phyloP scores from a whole-genome alignment of 2,888 invertebrate species.

The Melangyna quadrimaculata region DNA sequence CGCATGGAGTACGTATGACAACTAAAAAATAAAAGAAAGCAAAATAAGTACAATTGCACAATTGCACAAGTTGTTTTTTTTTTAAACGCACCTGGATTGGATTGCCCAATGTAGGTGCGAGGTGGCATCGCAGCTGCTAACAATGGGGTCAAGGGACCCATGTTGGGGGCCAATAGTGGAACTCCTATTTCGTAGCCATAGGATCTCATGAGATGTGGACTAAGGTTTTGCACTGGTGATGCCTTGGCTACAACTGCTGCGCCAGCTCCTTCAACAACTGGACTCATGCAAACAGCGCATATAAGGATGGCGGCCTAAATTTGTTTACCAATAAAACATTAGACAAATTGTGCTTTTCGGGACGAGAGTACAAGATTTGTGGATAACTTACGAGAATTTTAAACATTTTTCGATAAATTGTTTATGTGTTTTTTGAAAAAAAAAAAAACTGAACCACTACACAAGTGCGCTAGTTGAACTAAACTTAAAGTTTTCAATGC shows the following conservation, averaged over 20 bases:
- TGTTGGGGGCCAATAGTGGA: slow-evolving; percentile 75
- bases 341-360: not conserved
- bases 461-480: slow-evolving; percentile 43
- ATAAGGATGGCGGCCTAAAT: slow-evolving; percentile 47
- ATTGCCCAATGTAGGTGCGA: slow-evolving; percentile 77
- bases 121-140: slow-evolving; percentile 78
- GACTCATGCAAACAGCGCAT: slow-evolving; percentile 48
- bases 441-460: slow-evolving; percentile 31
- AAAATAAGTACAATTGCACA: slow-evolving; percentile 1
- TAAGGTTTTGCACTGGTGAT: slow-evolving; percentile 73
- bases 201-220: slow-evolving; percentile 74
- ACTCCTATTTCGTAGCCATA: slow-evolving; percentile 76
- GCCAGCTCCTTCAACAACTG: not conserved
- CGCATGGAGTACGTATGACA: not conserved
- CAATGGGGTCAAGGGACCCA: slow-evolving; percentile 75
- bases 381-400: slow-evolving; percentile 54
- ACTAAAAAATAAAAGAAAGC: slow-evolving; percentile 34
- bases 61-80: not conserved
- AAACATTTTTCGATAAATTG: slow-evolving; percentile 36
- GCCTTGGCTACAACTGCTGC: slow-evolving; percentile 77
- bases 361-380: not conserved
- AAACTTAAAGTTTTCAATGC: slow-evolving; percentile 15
- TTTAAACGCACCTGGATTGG: slow-evolving; percentile 78
- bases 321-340: not conserved
- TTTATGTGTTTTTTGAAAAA: not conserved